Evolutionary conservation across 2,888 invertebrate genomes (phyloP), one percentile per base, ranked within the genome.

Genomic region (Incurvaria masculella): DNA sequence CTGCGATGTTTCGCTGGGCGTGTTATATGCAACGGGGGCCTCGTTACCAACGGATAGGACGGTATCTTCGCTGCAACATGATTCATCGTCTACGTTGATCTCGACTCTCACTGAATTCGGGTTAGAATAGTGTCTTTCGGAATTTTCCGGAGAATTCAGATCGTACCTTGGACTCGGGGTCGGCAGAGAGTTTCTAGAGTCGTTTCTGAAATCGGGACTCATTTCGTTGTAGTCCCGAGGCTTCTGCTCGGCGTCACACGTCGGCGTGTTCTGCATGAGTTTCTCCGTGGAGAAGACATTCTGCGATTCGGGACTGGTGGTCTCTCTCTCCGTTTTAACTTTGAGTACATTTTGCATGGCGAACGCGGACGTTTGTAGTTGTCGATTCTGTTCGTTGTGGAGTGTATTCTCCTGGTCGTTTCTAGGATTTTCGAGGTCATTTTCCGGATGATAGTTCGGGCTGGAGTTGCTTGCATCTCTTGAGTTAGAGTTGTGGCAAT

Each of bases 11-110:
- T 52, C 47, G 18, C 47, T 51, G 46, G 55, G 54, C 48, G 49
- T 54, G 47, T 53, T 52, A 48, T 62, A 71, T 2, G 79, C 75
- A 6, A 82, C 72, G 19, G 83, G 80, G 2, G 83, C 84, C 58
- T 91, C 91, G 61, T 90, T 89, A 5, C 91, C 90, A 53, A 91
- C 91, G 56, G 90, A 91, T 26, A 91, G 63, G 3, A 90, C 91
- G 41, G 91, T 91, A 60, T 89, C 90, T 58, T 89, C 89, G 57
- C 87, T 87, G 56, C 86, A 85, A 54, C 86, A 85, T 51, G 87
- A 88, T 52, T 82, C 81, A 55, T 81, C 79, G 49, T 75, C 79
- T 14, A 81, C 70, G 51, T 79, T 76, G 26, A 76, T 74, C 53
- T 75, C 75, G 14, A 71, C 67, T 57, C 75, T 60, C 5, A 46